Conservation (phyloP, 2,888 invertebrate species). For the Sussaba pulchella region DNA sequence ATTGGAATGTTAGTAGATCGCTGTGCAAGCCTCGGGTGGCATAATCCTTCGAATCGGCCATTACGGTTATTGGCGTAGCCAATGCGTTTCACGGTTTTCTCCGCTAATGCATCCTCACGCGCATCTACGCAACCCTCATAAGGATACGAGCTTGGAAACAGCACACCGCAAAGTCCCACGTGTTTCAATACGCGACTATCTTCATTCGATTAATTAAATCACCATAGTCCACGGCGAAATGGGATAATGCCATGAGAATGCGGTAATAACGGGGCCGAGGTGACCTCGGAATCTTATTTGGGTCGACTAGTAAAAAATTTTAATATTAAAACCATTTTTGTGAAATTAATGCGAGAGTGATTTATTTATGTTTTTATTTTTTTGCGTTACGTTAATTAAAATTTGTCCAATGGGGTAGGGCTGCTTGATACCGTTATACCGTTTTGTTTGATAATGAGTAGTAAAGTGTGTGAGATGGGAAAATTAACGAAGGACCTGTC, state of each 20-base stretch:
- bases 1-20: slow-evolving; percentile 57
- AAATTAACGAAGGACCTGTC: slow-evolving; percentile 32
- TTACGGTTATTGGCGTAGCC: slow-evolving; percentile 55
- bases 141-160: background rate
- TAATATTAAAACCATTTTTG: too few species aligned
- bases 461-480: slow-evolving; percentile 29
- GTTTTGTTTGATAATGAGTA: slow-evolving; percentile 15
- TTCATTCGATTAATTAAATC: background rate
- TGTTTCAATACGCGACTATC: background rate
- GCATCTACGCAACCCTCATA: slow-evolving; percentile 6
- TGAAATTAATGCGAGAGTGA: too few species aligned
- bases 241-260: background rate
- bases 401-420: too few species aligned
- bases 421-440: background rate
- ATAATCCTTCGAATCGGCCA: slow-evolving; percentile 63
- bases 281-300: too few species aligned
- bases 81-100: slow-evolving; percentile 46
- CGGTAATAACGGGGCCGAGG: too few species aligned
- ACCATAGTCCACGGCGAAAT: background rate
- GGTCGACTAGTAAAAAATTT: too few species aligned
- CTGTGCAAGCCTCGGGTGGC: slow-evolving; percentile 37
- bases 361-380: too few species aligned
- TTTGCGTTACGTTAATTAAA: background rate
- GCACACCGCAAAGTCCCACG: background rate
- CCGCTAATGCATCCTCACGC: slow-evolving; percentile 38